phyloP scores from a whole-genome alignment of 2,888 invertebrate genomes.

The Chorisops tibialis region DNA sequence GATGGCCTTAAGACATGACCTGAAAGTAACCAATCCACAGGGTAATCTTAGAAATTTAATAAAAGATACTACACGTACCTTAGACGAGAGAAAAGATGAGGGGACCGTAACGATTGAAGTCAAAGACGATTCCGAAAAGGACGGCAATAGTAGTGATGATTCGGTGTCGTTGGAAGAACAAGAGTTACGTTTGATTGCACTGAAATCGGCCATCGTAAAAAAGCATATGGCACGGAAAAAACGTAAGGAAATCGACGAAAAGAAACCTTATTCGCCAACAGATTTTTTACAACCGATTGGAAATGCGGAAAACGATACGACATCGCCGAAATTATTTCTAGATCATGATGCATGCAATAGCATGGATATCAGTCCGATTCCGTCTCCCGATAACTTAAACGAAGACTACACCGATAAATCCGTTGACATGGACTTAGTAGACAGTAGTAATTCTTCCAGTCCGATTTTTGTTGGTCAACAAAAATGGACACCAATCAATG shows the following conservation, averaged over 20 bases:
- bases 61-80: background rate
- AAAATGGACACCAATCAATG: constrained; percentile 35
- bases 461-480: constrained; percentile 25
- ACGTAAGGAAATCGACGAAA: constrained; percentile 42
- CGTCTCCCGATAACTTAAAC: constrained; percentile 41
- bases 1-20: constrained; percentile 38
- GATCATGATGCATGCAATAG: constrained; percentile 10
- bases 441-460: constrained; percentile 41
- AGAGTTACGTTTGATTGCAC: constrained; percentile 47
- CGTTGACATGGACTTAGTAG: constrained; percentile 50
- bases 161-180: constrained; percentile 40
- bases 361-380: constrained; percentile 44
- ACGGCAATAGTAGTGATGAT: constrained; percentile 25
- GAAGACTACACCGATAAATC: constrained; percentile 37
- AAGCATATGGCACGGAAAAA: constrained; percentile 48
- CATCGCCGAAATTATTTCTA: constrained; percentile 3
- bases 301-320: background rate
- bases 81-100: background rate
- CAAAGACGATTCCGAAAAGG: constrained; percentile 24
- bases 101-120: background rate
- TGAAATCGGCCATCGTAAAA: constrained; percentile 49
- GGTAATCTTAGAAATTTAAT: constrained; percentile 10
- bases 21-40: constrained; percentile 6
- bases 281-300: constrained; percentile 40
- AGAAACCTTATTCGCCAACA: constrained; percentile 49